These are phyloP conservation scores for Notothenia coriiceps DNA, from an alignment of 2,113 vertebrate genomes.

Conservation along the genomic window DNA sequence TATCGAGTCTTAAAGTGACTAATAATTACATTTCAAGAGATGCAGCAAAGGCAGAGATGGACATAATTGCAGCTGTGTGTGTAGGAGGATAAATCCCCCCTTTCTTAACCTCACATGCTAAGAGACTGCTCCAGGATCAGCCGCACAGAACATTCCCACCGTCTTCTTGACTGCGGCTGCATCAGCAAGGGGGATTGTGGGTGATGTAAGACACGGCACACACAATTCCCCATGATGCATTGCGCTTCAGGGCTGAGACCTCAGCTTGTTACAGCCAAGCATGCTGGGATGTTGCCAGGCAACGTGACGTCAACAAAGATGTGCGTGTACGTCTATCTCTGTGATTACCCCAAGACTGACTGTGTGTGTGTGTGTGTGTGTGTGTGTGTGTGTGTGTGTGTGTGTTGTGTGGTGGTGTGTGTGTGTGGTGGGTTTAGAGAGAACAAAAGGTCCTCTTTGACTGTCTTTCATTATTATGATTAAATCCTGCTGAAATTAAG, in stretches of 20 bases:
- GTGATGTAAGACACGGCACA: constrained; percentile 69
- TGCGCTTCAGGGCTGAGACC: constrained; percentile 72
- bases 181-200: constrained; percentile 54
- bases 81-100: constrained; percentile 27
- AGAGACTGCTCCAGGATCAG: constrained; percentile 55
- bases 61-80: constrained; percentile 19
- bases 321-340: constrained; percentile 49
- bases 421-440: constrained; percentile 10
- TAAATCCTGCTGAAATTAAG: constrained; percentile 61
- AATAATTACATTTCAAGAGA: constrained; percentile 62
- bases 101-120: constrained; percentile 24
- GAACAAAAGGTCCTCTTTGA: constrained; percentile 59
- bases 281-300: constrained; percentile 79
- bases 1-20: constrained; percentile 40
- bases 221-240: constrained; percentile 77
- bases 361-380: constrained; percentile 27
- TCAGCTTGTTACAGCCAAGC: constrained; percentile 69
- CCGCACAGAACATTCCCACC: constrained; percentile 36
- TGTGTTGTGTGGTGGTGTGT: background rate
- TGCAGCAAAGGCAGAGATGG: constrained; percentile 12
- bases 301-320: constrained; percentile 74
- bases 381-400: constrained; percentile 21
- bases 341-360: constrained; percentile 51
- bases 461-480: constrained; percentile 57
- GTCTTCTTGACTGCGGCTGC: constrained; percentile 23